Evolutionary conservation across 2,113 vertebrate genomes (phyloP).

Genomic region (Isurus oxyrinchus): DNA sequence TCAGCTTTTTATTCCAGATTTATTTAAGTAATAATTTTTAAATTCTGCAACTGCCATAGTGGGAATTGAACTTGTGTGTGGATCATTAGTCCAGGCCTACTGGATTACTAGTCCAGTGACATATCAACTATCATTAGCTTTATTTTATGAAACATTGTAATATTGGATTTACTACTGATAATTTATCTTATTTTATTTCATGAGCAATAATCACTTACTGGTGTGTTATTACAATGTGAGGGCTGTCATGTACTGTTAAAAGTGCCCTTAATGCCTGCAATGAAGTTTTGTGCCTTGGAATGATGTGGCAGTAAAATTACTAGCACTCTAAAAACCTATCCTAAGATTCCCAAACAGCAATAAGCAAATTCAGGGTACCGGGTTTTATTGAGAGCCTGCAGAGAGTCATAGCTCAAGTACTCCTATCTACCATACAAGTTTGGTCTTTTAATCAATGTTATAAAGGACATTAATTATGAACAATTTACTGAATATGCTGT

Average conservation of each 20-base stretch:
- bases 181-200: neutral
- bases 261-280: neutral
- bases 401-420: neutral
- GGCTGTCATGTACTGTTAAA: neutral
- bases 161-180: neutral
- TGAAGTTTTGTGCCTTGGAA: neutral
- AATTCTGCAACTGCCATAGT: neutral
- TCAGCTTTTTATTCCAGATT: too few species aligned
- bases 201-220: neutral
- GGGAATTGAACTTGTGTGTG: too few species aligned
- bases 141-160: too few species aligned
- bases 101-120: too few species aligned
- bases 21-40: neutral
- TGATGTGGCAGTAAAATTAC: neutral
- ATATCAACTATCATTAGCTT: too few species aligned
- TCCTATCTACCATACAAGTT: neutral
- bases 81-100: too few species aligned
- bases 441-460: slow-evolving; percentile 25
- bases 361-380: neutral
- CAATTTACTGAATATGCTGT: neutral
- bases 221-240: neutral
- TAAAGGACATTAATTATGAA: neutral
- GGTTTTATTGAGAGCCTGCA: neutral
- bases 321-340: neutral
- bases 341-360: neutral